Percentiles rank a stretch among this genome's conserved stretches.
phyloP scores from a whole-genome alignment of 64 coral and sea anemone genomes.

The Trachythela sp. region DNA sequence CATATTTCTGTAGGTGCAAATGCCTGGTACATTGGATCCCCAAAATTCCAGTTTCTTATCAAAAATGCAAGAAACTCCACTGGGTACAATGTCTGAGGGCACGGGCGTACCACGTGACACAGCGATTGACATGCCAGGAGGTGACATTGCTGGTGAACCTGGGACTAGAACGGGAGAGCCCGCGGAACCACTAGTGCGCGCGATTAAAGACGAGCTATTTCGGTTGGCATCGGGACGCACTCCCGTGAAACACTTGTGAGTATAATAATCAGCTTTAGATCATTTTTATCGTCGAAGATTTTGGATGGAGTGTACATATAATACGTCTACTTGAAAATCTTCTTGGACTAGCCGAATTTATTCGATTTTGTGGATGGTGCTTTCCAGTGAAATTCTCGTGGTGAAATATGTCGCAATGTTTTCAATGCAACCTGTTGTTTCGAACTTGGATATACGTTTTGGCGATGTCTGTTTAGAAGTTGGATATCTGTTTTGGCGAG shows the following conservation, averaged over 20 bases:
- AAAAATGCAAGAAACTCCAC: not conserved
- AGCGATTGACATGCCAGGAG: not conserved
- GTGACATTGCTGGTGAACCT: not conserved
- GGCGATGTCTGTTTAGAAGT: too few species aligned
- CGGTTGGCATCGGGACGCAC: not conserved
- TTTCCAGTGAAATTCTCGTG: too few species aligned
- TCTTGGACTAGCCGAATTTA: too few species aligned
- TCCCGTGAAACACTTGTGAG: not conserved
- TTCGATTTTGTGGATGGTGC: too few species aligned
- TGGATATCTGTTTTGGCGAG: too few species aligned
- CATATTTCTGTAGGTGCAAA: not conserved
- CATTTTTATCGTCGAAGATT: too few species aligned
- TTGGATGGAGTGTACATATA: too few species aligned
- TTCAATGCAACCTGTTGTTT: too few species aligned
- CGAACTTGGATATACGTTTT: too few species aligned
- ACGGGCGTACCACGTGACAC: not conserved
- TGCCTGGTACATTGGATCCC: not conserved
- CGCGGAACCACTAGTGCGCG: not conserved
- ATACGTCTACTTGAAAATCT: too few species aligned
- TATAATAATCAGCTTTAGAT: not conserved
- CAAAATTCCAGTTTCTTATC: not conserved
- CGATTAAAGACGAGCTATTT: not conserved
- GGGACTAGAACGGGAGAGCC: not conserved
- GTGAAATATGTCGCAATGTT: too few species aligned
- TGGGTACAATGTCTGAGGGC: not conserved